These are phyloP conservation scores for Sparus aurata DNA, from an alignment of 2,797 vertebrate genomes.

Conservation along the genomic window DNA sequence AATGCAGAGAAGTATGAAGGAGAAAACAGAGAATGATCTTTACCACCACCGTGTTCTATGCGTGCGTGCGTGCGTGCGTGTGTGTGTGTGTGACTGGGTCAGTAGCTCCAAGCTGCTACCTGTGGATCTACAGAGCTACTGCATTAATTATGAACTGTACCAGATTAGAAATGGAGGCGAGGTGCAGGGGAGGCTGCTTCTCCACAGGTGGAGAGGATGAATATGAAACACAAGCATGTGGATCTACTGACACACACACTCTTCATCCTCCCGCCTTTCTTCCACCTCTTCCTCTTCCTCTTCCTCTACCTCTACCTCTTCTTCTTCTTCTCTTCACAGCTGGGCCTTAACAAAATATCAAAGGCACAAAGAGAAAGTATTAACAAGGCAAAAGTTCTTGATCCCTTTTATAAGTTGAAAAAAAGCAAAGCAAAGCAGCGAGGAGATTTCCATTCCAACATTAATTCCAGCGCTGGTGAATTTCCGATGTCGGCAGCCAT, in stretches of 20 bases:
- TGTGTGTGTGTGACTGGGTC: constrained; percentile 31
- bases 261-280: neutral
- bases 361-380: constrained; percentile 72
- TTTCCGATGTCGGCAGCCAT: constrained; percentile 79
- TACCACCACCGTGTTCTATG: neutral
- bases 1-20: no score
- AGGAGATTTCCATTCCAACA: constrained; percentile 79
- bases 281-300: neutral
- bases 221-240: constrained; percentile 38
- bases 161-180: constrained; percentile 55
- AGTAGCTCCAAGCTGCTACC: constrained; percentile 44
- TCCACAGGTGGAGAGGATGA: constrained; percentile 55
- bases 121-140: constrained; percentile 58
- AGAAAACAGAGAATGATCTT: neutral
- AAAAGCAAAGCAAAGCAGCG: constrained; percentile 34
- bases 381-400: constrained; percentile 76
- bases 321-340: neutral
- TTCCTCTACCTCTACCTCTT: neutral
- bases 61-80: constrained; percentile 14
- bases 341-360: constrained; percentile 61
- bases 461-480: constrained; percentile 78
- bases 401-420: constrained; percentile 68
- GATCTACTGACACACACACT: neutral
- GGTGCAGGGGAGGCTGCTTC: constrained; percentile 35
- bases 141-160: constrained; percentile 51